These are phyloP conservation scores for Trachelus troglodyta DNA, from an alignment of 2,888 invertebrate genomes.

Conservation along the genomic window DNA sequence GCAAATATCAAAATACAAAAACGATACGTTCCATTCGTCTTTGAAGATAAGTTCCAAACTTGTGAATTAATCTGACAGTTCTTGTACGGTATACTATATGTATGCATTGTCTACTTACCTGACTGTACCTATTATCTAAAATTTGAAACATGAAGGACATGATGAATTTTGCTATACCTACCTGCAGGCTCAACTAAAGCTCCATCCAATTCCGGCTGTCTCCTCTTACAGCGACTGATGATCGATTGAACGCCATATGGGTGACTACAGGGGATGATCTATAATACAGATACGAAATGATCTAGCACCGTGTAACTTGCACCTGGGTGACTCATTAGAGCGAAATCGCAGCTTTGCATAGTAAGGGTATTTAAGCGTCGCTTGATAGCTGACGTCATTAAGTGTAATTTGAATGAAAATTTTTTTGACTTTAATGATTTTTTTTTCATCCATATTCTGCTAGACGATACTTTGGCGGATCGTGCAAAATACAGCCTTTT, in stretches of 20 bases:
- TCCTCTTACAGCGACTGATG: background rate
- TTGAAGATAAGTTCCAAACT: no score
- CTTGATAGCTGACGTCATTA: background rate
- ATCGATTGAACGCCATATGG: constrained; percentile 2
- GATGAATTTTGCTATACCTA: background rate
- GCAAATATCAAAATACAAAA: background rate
- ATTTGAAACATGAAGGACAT: background rate
- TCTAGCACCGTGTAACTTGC: background rate
- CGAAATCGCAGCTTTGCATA: background rate
- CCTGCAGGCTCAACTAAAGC: background rate
- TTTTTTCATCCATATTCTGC: background rate
- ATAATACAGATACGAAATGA: background rate
- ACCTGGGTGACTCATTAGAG: background rate
- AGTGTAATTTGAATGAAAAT: background rate
- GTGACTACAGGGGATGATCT: background rate
- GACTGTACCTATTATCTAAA: background rate
- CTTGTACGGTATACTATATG: no score
- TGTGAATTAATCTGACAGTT: no score
- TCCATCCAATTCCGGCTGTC: constrained; percentile 1
- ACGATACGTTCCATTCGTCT: no score
- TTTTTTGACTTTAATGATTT: no score
- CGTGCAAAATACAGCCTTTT: background rate
- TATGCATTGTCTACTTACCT: background rate
- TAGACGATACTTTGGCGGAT: background rate
- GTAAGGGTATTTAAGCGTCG: background rate